A percentile compares a stretch with the other conserved stretches of the same genome.
Evolutionary conservation across 2,888 invertebrate genomes (phyloP).

Genomic region (Caenorhabditis becei): DNA sequence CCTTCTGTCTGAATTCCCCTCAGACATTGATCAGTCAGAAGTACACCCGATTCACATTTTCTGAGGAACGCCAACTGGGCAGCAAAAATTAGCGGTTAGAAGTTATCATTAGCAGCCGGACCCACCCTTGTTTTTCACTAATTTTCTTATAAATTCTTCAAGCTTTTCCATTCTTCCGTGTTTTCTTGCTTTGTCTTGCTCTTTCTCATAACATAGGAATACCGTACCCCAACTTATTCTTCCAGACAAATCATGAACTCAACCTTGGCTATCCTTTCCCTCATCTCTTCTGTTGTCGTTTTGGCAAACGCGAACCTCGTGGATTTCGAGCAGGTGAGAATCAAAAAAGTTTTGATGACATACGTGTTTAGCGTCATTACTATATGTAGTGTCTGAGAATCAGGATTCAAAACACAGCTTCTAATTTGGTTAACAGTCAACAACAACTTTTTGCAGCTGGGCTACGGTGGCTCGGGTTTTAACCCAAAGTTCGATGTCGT

Average conservation of each 20-base stretch:
- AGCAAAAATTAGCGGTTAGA: not conserved
- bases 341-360: not conserved
- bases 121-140: slow-evolving; percentile 1
- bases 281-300: slow-evolving; percentile 9
- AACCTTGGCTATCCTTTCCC: slow-evolving; percentile 46
- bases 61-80: not conserved
- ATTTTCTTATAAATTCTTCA: not conserved
- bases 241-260: slow-evolving; percentile 40
- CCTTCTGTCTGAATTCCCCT: slow-evolving; percentile 3
- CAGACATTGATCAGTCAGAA: slow-evolving; percentile 9
- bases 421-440: not conserved
- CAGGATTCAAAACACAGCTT: not conserved
- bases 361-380: not conserved
- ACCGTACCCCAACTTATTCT: too few species aligned
- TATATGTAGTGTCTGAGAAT: not conserved
- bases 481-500: slow-evolving; percentile 50
- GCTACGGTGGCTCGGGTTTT: slow-evolving; percentile 42
- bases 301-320: slow-evolving; percentile 26
- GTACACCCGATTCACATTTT: not conserved
- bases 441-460: slow-evolving; percentile 26
- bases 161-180: not conserved
- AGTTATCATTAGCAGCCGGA: not conserved
- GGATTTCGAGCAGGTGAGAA: slow-evolving; percentile 50
- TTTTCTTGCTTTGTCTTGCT: not conserved
- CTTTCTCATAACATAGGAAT: too few species aligned